Percentiles rank a stretch among this genome's conserved stretches.
Conservation (phyloP, 2,113 vertebrate genomes). For the Abramis brama region DNA sequence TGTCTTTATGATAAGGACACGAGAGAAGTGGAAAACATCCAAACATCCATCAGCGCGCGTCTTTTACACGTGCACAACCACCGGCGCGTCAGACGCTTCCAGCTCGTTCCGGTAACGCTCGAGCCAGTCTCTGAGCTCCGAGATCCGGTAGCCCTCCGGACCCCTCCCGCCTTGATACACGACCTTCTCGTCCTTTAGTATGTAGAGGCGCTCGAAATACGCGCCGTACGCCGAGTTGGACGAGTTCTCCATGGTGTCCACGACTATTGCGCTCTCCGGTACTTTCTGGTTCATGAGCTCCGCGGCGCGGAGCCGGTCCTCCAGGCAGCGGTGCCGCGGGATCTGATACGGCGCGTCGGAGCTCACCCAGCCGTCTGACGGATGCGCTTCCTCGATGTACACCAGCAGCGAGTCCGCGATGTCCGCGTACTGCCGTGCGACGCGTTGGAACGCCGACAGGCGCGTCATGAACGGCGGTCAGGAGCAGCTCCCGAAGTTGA, state of each 20-base stretch:
- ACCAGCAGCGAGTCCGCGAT: slow-evolving; percentile 96
- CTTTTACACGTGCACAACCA: slow-evolving; percentile 84
- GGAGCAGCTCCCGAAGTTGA: slow-evolving; percentile 99
- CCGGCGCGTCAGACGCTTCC: slow-evolving; percentile 67
- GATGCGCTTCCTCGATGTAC: slow-evolving; percentile 98
- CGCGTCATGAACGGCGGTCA: slow-evolving; percentile 99
- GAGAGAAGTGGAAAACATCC: neutral
- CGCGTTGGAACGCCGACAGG: slow-evolving; percentile 90
- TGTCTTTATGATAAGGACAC: slow-evolving; percentile 9
- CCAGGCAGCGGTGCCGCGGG: slow-evolving; percentile 92
- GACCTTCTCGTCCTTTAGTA: slow-evolving; percentile 87
- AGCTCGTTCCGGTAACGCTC: slow-evolving; percentile 84
- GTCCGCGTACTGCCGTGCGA: slow-evolving; percentile 89
- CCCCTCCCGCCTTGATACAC: slow-evolving; percentile 95
- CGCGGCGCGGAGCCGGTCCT: slow-evolving; percentile 91
- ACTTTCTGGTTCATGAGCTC: slow-evolving; percentile 84
- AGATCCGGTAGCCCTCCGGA: slow-evolving; percentile 95
- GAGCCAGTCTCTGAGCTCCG: slow-evolving; percentile 92
- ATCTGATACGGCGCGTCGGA: slow-evolving; percentile 94
- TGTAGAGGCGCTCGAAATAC: slow-evolving; percentile 96
- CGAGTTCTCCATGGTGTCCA: slow-evolving; percentile 96
- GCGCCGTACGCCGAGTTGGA: slow-evolving; percentile 98
- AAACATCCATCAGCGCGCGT: neutral
- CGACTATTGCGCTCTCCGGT: slow-evolving; percentile 86
- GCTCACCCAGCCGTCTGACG: slow-evolving; percentile 97